Evolutionary conservation across 1,140 invertebrate species (phyloP).

Genomic region (Papilio polyxenes): DNA sequence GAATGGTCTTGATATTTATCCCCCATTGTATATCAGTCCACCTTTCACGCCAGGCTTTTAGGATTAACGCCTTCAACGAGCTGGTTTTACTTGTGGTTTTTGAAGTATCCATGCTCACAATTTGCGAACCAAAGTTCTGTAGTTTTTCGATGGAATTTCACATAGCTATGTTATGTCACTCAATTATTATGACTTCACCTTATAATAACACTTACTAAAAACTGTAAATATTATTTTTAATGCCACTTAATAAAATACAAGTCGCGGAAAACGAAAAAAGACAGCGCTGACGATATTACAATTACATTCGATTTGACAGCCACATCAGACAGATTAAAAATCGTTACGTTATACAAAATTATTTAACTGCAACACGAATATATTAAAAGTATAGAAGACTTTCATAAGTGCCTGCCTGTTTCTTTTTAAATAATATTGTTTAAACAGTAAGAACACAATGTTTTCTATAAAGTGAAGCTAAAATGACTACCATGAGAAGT

Average conservation of each 20-base stretch:
- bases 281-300: not conserved
- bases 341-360: not conserved
- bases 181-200: not conserved
- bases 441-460: conserved; percentile 12
- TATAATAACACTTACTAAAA: not conserved
- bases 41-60: conserved; percentile 95
- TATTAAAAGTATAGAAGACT: not conserved
- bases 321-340: not conserved
- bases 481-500: not conserved
- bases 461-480: not conserved
- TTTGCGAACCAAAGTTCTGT: not conserved
- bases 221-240: not conserved
- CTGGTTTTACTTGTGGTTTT: conserved; percentile 92
- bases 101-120: conserved; percentile 82
- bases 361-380: not conserved
- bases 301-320: not conserved
- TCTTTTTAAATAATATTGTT: not conserved
- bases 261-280: not conserved
- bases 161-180: not conserved
- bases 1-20: conserved; percentile 94
- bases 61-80: conserved; percentile 90
- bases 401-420: not conserved
- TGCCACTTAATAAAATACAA: not conserved
- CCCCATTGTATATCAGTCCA: conserved; percentile 98
- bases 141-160: not conserved